These are phyloP conservation scores for Urocolius indicus DNA, from an alignment of 2,113 vertebrate genomes.

Conservation along the genomic window DNA sequence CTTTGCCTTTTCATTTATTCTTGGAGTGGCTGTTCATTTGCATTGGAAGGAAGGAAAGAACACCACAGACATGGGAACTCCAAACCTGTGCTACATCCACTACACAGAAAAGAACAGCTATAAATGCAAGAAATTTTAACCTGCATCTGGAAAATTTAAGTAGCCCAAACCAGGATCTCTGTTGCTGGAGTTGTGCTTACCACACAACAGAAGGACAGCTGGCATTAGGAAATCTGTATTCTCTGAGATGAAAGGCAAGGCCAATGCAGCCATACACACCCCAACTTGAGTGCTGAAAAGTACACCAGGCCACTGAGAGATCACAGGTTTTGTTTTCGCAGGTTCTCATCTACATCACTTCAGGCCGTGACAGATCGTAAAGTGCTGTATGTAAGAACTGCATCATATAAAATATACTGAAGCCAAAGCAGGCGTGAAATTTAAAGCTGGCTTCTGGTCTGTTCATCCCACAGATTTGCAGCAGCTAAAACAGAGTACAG, in stretches of 20 bases:
- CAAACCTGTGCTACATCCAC: background rate
- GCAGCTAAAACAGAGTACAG: background rate
- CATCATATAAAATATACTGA: fast-evolving
- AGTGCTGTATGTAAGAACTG: background rate
- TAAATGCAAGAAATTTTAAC: background rate
- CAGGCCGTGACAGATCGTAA: fast-evolving
- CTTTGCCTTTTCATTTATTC: background rate
- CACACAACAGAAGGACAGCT: background rate
- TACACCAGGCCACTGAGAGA: background rate
- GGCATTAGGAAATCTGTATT: background rate
- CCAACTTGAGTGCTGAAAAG: background rate
- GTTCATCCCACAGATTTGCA: background rate
- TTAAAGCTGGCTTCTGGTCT: background rate
- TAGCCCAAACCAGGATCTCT: background rate
- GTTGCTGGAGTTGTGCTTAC: background rate
- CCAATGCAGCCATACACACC: background rate
- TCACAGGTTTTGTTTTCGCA: background rate
- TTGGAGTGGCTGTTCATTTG: background rate
- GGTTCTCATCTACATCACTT: background rate
- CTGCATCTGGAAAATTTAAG: background rate
- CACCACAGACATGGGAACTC: background rate
- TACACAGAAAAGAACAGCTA: background rate
- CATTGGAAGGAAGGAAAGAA: background rate
- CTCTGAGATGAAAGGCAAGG: background rate
- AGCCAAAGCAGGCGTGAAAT: background rate